Conservation (phyloP, 1,140 invertebrate species). For the Drosophila oshimai region DNA sequence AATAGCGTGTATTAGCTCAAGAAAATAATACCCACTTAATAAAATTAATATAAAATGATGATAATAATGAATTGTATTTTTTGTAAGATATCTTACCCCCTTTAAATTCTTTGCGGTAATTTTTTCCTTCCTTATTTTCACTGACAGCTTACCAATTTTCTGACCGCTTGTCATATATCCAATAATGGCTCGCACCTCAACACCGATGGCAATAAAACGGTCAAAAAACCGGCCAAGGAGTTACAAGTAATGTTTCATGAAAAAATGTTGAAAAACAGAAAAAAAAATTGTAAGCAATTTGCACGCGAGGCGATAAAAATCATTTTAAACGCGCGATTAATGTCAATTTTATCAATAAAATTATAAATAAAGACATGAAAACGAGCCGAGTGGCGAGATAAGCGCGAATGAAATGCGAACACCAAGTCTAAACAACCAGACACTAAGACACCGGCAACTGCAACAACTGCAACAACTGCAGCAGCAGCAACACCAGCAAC, state of each 20-base stretch:
- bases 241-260: neutral
- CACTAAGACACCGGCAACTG: slow-evolving; percentile 10
- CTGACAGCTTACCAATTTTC: slow-evolving; percentile 7
- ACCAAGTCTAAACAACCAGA: slow-evolving; percentile 59
- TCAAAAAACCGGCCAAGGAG: slow-evolving; percentile 7
- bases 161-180: slow-evolving; percentile 25
- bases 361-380: slow-evolving; percentile 82
- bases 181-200: slow-evolving; percentile 42
- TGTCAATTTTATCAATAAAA: slow-evolving; percentile 82
- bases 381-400: slow-evolving; percentile 72
- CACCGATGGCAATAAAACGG: slow-evolving; percentile 37
- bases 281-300: slow-evolving; percentile 78
- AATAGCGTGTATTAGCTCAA: too few relatives aligned
- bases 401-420: slow-evolving; percentile 72
- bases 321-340: slow-evolving; percentile 81
- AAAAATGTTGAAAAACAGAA: too few relatives aligned
- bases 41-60: too few relatives aligned
- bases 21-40: too few relatives aligned
- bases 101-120: neutral
- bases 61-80: neutral
- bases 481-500: slow-evolving; percentile 21
- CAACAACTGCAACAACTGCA: neutral
- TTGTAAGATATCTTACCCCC: neutral
- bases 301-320: slow-evolving; percentile 80
- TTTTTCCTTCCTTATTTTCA: neutral